These are phyloP conservation scores for Meta bourneti DNA, from an alignment of 2,888 invertebrate genomes.

Conservation along the genomic window DNA sequence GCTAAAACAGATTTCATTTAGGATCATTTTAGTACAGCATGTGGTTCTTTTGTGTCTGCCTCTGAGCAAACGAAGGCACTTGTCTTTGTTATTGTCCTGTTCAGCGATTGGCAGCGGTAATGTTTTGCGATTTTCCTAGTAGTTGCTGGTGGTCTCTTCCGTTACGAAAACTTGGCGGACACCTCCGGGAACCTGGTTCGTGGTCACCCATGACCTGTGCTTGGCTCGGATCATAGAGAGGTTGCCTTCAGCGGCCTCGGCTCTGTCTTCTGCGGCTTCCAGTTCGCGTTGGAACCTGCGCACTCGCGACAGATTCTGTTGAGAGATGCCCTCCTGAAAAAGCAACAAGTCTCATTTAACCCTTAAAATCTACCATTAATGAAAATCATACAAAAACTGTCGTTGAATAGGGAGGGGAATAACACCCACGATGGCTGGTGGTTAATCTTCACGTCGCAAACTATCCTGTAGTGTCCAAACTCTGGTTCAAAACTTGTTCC, in stretches of 20 bases:
- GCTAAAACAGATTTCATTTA: too few relatives aligned
- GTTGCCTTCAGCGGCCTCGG: slow-evolving; percentile 96
- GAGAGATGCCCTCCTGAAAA: slow-evolving; percentile 91
- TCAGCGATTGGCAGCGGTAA: not conserved
- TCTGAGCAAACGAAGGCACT: slow-evolving; percentile 12
- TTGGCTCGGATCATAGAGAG: slow-evolving; percentile 97
- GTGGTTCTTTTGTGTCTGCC: not conserved
- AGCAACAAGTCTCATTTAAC: not conserved
- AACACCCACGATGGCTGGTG: too few relatives aligned
- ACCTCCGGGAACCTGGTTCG: slow-evolving; percentile 93
- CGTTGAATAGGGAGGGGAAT: too few relatives aligned
- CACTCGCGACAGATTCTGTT: slow-evolving; percentile 95
- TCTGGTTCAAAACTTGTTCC: too few relatives aligned
- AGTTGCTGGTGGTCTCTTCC: slow-evolving; percentile 78
- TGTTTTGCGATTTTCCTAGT: slow-evolving; percentile 26
- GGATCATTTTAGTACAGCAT: too few relatives aligned
- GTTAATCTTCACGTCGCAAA: too few relatives aligned
- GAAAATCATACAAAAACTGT: not conserved
- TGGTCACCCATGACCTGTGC: slow-evolving; percentile 98
- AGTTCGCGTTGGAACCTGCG: slow-evolving; percentile 99
- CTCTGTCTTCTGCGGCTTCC: slow-evolving; percentile 98
- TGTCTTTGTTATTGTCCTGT: not conserved
- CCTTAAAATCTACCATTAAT: not conserved
- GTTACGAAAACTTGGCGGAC: slow-evolving; percentile 79
- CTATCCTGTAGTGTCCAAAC: too few relatives aligned